Conservation (phyloP, 2,888 invertebrate species). For the Erebia epiphron region DNA sequence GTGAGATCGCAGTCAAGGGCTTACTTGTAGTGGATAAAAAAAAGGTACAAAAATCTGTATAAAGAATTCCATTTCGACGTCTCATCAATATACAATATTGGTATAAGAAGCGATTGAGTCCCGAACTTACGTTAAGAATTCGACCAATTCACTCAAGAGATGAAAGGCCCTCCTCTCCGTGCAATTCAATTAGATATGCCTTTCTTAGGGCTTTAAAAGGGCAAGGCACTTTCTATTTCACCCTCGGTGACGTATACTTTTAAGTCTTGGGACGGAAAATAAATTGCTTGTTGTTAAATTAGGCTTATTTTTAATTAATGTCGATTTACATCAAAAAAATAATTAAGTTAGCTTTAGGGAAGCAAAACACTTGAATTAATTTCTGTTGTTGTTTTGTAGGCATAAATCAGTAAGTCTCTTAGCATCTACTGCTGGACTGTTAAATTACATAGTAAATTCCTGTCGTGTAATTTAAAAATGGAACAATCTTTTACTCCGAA, state of each 20-base stretch:
- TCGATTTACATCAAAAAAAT: background rate
- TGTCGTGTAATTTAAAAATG: no score
- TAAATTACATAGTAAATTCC: no score
- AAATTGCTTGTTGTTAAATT: conserved; percentile 10
- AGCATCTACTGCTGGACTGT: no score
- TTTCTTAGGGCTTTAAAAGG: conserved; percentile 24
- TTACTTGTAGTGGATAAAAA: no score
- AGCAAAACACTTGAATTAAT: background rate
- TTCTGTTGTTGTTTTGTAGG: no score
- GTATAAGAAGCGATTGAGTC: conserved; percentile 20
- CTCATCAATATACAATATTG: conserved; percentile 21
- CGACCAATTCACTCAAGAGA: conserved; percentile 27
- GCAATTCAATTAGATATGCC: conserved; percentile 30
- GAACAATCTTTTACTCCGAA: no score
- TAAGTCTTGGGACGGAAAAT: background rate
- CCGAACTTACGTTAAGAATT: conserved; percentile 24
- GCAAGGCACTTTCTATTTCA: conserved; percentile 11
- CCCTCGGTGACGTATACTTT: conserved; percentile 8
- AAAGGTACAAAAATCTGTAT: background rate
- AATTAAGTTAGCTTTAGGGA: background rate
- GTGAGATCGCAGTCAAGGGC: no score
- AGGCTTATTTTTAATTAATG: background rate
- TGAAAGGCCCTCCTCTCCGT: conserved; percentile 25
- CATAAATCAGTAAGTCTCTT: no score
- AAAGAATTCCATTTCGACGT: conserved; percentile 1